A percentile compares a stretch with the other conserved stretches of the same genome.
Evolutionary conservation across 2,888 invertebrate species (phyloP).

Genomic region (Protonemura montana): DNA sequence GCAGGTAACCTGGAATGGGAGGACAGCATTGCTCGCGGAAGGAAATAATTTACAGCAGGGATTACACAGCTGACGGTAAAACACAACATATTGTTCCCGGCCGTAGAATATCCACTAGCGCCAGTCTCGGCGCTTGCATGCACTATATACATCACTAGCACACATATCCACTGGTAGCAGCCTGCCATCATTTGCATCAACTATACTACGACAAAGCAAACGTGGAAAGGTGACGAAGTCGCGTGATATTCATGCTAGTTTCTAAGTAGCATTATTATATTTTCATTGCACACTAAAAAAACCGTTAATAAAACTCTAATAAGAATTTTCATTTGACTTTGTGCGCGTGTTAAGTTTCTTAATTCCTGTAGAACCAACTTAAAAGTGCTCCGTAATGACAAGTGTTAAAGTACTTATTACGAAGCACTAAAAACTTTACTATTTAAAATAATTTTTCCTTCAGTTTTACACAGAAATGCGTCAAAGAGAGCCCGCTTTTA

Average conservation of each 20-base stretch:
- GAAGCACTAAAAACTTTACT: background rate
- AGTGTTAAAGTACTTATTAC: background rate
- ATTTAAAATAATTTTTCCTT: background rate
- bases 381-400: background rate
- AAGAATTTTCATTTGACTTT: slow-evolving; percentile 1
- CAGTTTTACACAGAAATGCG: background rate
- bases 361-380: background rate
- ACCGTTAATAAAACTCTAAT: background rate
- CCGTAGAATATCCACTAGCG: background rate
- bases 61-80: slow-evolving; percentile 10
- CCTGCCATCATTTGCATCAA: background rate
- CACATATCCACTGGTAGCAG: background rate
- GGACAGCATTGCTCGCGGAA: slow-evolving; percentile 29
- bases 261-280: background rate
- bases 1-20: slow-evolving; percentile 35
- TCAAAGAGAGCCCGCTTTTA: background rate
- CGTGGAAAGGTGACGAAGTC: background rate
- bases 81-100: slow-evolving; percentile 27
- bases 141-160: background rate
- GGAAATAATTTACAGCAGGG: slow-evolving; percentile 35
- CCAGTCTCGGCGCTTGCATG: background rate
- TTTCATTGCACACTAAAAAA: background rate
- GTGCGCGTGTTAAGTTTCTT: background rate
- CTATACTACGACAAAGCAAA: background rate
- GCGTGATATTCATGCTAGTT: background rate